Base-by-base conservation (phyloP, 64 coral and sea anemone species). In the Stylophora pistillata region DNA sequence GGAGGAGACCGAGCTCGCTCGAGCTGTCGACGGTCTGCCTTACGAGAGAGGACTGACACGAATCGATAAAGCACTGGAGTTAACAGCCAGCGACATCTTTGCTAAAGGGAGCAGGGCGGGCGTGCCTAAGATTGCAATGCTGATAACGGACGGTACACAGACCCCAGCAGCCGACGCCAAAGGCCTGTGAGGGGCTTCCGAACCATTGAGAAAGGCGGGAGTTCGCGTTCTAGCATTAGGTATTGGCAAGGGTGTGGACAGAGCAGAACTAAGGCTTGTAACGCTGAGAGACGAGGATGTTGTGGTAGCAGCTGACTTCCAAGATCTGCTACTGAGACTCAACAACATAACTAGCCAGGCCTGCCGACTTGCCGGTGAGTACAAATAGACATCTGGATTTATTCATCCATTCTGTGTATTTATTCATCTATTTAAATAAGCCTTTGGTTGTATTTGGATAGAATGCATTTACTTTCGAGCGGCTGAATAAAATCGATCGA, bases 51-150 rank as follows among this genome's bases (percentile, higher is more conserved):
- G 88, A 15, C 31, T 41, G 54, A 30, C 86, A 25, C 73, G 86
- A 77, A 94, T 94, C 15, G 92, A 94, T 82, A 81, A 55, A 25
- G 92, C 85, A 17, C 72, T 94, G 47, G 77, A 77, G 32, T 59
- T 59, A 59, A 52, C 78, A n/a, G 92, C 56, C 15, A 32, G 56
- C 21, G 73, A 78, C n/a, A 53, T 56, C 18, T 89, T 94, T 13
- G 20, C 58, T 13, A 20, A 53, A 56, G 56, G n/a, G n/a, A n/a
- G 27, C 27, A 62, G 86, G 75, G 25, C 53, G 26, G 72, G 31
- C 23, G 78, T 74, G 66, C 79, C 78, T 32, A 94, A 86, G 62
- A 76, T 94, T 89, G 87, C 76, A 6, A 1, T 94, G 21, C 73
- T 94, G 21, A 69, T 94, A 31, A 89, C 87, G 58, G 71, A 87